Evolutionary conservation across 2,888 invertebrate species (phyloP), one percentile per base, ranked within the genome.

Genomic region (Gonocerus acuteangulatus): DNA sequence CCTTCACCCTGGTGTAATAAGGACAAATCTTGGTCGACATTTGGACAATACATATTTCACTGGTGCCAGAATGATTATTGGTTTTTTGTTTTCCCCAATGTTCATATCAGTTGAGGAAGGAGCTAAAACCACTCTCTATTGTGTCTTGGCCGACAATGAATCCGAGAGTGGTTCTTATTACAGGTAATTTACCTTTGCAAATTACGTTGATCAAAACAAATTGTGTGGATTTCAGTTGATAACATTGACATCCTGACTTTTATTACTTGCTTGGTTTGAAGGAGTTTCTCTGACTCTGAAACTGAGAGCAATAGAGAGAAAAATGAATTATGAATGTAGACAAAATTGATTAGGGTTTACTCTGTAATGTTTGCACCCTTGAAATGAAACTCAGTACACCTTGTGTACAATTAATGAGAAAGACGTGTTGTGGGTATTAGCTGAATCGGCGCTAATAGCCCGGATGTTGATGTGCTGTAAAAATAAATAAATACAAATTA

Each of bases 71-170:
- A 69, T 68, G 42, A 36, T 80, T 1, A 71, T 78, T 42, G 71
- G 73, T 1, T 64, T 73, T 9, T 0, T 68, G 19, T 59, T 68
- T 13, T 39, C 18, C 4, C 64, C 62, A 11, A 52, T 61, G 13
- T 51, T 42, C 44, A 61, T 59, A 47, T 77, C 76, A 1, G 78
- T 82, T 0, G 77, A 79, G 66, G 78, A 80, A 65, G 89, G 89
- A 1, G 87, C 89, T 0, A 89, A 89, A 74, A 87, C 88, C 1
- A 80, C 81, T 0, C 79, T 89, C 60, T 81, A 87, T 71, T 88
- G 87, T 69, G 79, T 85, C 0, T 75, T 86, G 0, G 83, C 84
- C 66, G 83, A 83, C 67, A 81, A 66, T 9, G 69, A 65, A 34
- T 59, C 66, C 18, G 68, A 71, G 62, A 69, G 66, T 19, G 71